phyloP scores from a whole-genome alignment of 2,113 vertebrate species.

The Mastomys coucha region DNA sequence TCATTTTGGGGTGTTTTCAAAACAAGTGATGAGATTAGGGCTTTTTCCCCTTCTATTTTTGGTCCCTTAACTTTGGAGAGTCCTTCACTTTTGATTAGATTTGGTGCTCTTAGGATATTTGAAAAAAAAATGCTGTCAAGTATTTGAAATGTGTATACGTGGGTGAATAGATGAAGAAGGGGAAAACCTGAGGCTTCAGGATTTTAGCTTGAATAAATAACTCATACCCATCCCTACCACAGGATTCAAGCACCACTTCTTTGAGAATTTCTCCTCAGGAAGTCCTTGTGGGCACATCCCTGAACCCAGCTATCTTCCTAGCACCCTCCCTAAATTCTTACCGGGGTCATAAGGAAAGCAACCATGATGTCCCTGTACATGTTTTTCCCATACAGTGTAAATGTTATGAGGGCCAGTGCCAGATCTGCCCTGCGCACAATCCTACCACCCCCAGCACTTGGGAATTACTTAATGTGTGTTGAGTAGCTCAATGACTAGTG shows the following conservation, averaged over 20 bases:
- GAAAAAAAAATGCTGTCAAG: constrained; percentile 77
- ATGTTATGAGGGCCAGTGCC: not conserved
- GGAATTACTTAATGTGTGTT: not conserved
- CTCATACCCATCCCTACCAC: not conserved
- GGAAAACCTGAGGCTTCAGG: not conserved
- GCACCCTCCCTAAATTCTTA: not conserved
- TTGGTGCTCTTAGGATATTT: constrained; percentile 71
- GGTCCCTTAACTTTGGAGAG: constrained; percentile 83
- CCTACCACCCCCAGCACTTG: not conserved
- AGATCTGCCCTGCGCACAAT: not conserved
- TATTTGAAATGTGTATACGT: constrained; percentile 60
- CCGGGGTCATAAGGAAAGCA: not conserved
- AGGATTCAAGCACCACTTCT: not conserved
- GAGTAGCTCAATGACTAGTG: not conserved
- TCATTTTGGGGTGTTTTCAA: constrained; percentile 88
- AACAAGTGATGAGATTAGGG: constrained; percentile 88
- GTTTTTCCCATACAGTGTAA: not conserved
- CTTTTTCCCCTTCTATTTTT: constrained; percentile 81
- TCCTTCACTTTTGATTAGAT: constrained; percentile 76
- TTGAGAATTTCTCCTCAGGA: not conserved
- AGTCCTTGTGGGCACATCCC: not conserved
- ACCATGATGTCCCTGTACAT: not conserved
- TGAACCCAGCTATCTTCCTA: not conserved
- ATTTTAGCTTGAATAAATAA: not conserved
- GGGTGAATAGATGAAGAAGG: constrained; percentile 20